Evolutionary conservation across 2,113 vertebrate species (phyloP).

Genomic region (Gavialis gangeticus): DNA sequence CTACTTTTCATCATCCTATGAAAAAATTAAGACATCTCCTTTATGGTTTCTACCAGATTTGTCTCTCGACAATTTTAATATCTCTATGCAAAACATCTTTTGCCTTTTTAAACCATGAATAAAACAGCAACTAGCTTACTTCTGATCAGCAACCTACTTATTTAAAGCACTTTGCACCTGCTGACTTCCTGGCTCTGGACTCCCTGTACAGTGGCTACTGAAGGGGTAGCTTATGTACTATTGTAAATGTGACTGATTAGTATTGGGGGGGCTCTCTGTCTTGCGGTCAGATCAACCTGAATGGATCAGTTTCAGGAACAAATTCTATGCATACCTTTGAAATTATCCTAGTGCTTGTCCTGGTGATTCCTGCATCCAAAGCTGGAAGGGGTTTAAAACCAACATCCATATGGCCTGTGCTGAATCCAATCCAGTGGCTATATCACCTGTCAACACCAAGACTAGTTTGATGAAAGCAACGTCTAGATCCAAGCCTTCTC

Average conservation of each 20-base stretch:
- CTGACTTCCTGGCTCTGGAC: background rate
- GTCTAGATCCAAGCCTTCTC: no score
- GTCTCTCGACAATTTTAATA: accelerated
- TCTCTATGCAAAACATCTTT: background rate
- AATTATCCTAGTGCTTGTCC: no score
- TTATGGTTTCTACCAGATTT: background rate
- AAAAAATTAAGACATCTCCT: background rate
- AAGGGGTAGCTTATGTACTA: background rate
- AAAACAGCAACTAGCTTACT: accelerated
- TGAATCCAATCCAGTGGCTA: no score
- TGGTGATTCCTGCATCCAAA: background rate
- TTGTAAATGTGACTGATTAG: background rate
- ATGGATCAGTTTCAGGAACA: accelerated
- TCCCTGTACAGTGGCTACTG: background rate
- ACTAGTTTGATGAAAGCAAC: no score
- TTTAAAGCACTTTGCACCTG: background rate
- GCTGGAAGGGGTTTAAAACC: no score
- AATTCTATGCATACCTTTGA: background rate
- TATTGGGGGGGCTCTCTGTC: accelerated
- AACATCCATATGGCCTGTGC: no score
- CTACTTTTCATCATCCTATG: background rate
- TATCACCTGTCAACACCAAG: no score
- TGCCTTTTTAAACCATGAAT: accelerated
- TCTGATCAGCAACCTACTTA: accelerated
- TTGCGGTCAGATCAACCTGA: accelerated